Conservation (phyloP, 2,113 vertebrate genomes). For the Coryphaenoides rupestris region DNA sequence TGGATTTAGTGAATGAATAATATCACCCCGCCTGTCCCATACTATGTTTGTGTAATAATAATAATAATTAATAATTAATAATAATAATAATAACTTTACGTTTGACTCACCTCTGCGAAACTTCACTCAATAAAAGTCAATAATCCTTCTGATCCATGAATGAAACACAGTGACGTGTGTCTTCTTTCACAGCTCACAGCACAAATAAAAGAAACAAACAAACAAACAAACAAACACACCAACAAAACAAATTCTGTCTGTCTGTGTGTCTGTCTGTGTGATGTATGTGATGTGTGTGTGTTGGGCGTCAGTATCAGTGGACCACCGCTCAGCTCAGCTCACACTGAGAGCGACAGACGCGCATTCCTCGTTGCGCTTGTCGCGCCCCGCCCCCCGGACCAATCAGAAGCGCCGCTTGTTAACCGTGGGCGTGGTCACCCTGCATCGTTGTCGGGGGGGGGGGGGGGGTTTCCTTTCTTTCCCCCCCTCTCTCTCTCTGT, state of each 20-base stretch:
- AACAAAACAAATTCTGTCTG: not conserved
- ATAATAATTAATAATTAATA: too few relatives aligned
- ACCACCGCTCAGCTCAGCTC: constrained; percentile 16
- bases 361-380: constrained; percentile 57
- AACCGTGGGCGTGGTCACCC: constrained; percentile 43
- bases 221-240: not conserved
- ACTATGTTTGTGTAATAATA: too few relatives aligned
- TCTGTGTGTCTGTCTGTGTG: too few relatives aligned
- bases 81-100: not conserved
- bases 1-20: too few relatives aligned
- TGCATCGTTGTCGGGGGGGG: too few relatives aligned
- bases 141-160: constrained; percentile 53
- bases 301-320: too few relatives aligned
- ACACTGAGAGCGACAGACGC: constrained; percentile 42
- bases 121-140: constrained; percentile 46
- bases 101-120: constrained; percentile 63
- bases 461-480: constrained; percentile 1
- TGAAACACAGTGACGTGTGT: constrained; percentile 7
- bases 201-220: too few relatives aligned
- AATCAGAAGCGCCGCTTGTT: constrained; percentile 52
- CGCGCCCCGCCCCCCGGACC: constrained; percentile 40
- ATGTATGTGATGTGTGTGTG: too few relatives aligned
- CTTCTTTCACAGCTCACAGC: not conserved
- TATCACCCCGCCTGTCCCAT: too few relatives aligned
- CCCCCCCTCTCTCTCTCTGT: not conserved